Evolutionary conservation across 2,888 invertebrate species (phyloP), one percentile per base, ranked within the genome.

Genomic region (Augochlorella aurata): DNA sequence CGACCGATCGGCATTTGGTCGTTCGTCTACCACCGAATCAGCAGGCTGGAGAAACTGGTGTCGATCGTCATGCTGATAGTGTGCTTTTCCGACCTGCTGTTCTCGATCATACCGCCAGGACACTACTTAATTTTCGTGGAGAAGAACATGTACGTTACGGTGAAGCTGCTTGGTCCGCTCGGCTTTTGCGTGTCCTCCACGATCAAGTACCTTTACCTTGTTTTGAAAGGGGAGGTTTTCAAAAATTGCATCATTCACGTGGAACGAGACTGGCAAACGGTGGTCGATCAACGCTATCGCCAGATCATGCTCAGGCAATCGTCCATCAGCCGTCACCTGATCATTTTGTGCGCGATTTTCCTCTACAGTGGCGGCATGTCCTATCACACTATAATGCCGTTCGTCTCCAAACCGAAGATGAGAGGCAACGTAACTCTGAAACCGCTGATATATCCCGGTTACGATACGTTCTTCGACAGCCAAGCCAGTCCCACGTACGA

Each of bases 1-100:
- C 87, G 83, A 38, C 85, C 89, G 0, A 83, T 92, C 14, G 92
- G 92, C 9, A 79, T 89, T 18, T 92, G 92, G 92, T 87, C 89
- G 0, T 24, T 79, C 10, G 61, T 86, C 1, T 65, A 74, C 9
- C 52, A 29, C 49, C 69, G 67, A 1, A 24, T 69, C 10, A 85
- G 84, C 44, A 81, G 82, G 72, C 8, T 12, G 0, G 38, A 75
- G 71, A 72, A 83, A 83, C 9, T 85, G 47, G 69, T 38, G 54
- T 85, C n/a, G 69, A 75, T 44, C 10, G 3, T 67, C 0, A 16
- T 79, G 14, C 12, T 67, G 1, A 8, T 24, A 1, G 12, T 3
- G n/a, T 74, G 74, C 16, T 54, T 65, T 10, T 74, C 29, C 10
- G 12, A 12, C 7, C 16, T 85, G n/a, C 18, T 71, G 12, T 77